A percentile compares a stretch with the other conserved stretches of the same genome.
Evolutionary conservation across 2,888 invertebrate species (phyloP).

Genomic region (Galerucella nymphaeae): DNA sequence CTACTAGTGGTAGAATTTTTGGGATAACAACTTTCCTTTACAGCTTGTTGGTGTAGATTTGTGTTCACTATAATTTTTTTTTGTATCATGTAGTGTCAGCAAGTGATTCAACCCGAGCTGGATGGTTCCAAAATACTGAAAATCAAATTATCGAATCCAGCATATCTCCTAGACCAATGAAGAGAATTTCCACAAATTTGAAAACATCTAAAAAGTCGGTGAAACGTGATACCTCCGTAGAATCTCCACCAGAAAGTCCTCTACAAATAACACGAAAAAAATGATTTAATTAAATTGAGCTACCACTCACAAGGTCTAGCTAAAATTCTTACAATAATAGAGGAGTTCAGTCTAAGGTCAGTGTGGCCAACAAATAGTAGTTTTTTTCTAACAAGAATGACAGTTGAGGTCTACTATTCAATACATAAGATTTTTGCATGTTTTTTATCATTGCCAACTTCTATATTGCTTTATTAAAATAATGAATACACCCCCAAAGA

Average conservation of each 20-base stretch:
- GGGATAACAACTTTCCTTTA: no score
- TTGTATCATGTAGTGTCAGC: slow-evolving; percentile 50
- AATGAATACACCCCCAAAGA: no score
- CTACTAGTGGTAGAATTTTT: no score
- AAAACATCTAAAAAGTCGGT: slow-evolving; percentile 61
- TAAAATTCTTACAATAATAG: no score
- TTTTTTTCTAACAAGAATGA: no score
- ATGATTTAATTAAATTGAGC: slow-evolving; percentile 42
- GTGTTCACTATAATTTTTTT: background rate
- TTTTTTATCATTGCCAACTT: no score
- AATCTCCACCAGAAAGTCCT: slow-evolving; percentile 64
- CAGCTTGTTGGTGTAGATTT: no score
- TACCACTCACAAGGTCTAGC: background rate
- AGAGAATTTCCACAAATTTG: slow-evolving; percentile 69
- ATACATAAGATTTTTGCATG: no score
- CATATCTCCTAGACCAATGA: slow-evolving; percentile 77
- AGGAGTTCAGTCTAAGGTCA: no score
- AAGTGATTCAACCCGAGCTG: slow-evolving; percentile 58
- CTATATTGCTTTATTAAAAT: no score
- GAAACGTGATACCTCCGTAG: slow-evolving; percentile 57
- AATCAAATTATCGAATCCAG: slow-evolving; percentile 62
- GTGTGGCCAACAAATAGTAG: no score
- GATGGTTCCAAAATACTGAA: slow-evolving; percentile 62
- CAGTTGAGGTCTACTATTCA: no score
- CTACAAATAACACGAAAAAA: slow-evolving; percentile 60